These are phyloP conservation scores for Atherinomorus stipes DNA, from an alignment of 2,113 vertebrate species.

Conservation along the genomic window DNA sequence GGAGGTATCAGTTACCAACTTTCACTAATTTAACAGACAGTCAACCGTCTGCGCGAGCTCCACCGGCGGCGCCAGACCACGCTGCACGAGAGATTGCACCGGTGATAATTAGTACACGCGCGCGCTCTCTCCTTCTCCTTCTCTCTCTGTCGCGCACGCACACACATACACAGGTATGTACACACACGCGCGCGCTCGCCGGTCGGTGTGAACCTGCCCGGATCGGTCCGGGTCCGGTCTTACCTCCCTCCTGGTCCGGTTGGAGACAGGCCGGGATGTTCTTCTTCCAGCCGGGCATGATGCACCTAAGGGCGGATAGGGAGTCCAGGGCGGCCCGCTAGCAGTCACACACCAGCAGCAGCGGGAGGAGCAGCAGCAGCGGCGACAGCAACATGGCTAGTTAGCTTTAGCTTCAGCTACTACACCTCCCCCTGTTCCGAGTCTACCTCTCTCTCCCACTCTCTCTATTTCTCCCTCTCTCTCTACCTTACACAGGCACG, in stretches of 20 bases:
- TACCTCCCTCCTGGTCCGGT: constrained; percentile 91
- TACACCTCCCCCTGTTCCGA: constrained; percentile 54
- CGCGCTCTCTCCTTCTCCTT: constrained; percentile 3
- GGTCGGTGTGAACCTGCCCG: constrained; percentile 10
- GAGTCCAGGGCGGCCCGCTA: constrained; percentile 81
- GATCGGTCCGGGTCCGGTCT: constrained; percentile 44
- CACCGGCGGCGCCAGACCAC: constrained; percentile 55
- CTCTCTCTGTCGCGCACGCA: neutral
- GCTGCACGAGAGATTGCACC: constrained; percentile 48
- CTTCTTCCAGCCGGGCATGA: constrained; percentile 98
- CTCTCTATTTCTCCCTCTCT: constrained; percentile 15
- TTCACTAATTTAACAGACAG: constrained; percentile 56
- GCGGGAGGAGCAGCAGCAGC: constrained; percentile 49
- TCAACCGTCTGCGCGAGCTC: constrained; percentile 50
- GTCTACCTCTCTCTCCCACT: constrained; percentile 50
- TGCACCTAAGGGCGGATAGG: constrained; percentile 80
- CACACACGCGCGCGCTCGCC: constrained; percentile 18
- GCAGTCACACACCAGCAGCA: constrained; percentile 69
- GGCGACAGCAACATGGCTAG: constrained; percentile 75
- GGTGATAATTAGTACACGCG: constrained; percentile 49
- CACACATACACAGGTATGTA: constrained; percentile 20
- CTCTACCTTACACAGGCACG: constrained; percentile 50
- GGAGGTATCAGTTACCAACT: constrained; percentile 66
- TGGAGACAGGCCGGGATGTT: constrained; percentile 96
- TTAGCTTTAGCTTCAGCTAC: constrained; percentile 73